A percentile compares a stretch with the other conserved stretches of the same genome.
These are phyloP conservation scores for Gobius niger DNA, from an alignment of 2,113 vertebrate genomes.

Conservation along the genomic window DNA sequence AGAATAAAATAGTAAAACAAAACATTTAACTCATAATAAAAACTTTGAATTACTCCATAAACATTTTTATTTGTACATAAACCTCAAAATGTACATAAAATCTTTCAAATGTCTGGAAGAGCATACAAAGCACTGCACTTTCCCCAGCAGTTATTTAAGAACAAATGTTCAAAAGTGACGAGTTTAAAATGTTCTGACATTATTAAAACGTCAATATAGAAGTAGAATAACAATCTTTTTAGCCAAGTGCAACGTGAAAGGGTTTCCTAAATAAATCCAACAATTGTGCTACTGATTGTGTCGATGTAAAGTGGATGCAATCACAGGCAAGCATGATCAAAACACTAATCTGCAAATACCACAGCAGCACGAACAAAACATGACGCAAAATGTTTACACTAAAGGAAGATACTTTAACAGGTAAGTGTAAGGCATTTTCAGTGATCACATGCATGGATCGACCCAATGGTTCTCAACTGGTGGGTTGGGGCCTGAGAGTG, in stretches of 20 bases:
- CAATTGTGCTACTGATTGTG: constrained; percentile 5
- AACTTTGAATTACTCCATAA: not conserved
- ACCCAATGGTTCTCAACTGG: not conserved
- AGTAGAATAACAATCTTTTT: constrained; percentile 20
- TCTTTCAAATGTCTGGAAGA: constrained; percentile 22
- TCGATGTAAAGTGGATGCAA: constrained; percentile 19
- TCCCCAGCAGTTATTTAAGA: constrained; percentile 2
- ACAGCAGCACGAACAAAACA: constrained; percentile 30
- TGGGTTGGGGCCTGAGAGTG: not conserved
- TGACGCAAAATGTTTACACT: constrained; percentile 1
- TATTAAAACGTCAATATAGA: constrained; percentile 19
- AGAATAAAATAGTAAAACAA: too few species aligned
- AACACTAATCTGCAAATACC: constrained; percentile 33
- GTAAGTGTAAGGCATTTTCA: constrained; percentile 51
- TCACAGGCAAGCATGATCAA: constrained; percentile 19
- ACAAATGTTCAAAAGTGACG: constrained; percentile 31
- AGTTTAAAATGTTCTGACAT: constrained; percentile 23
- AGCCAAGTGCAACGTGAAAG: constrained; percentile 22
- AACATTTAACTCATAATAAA: too few species aligned
- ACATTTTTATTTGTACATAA: constrained; percentile 34
- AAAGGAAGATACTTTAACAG: constrained; percentile 11
- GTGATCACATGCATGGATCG: constrained; percentile 39
- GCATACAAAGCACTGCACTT: constrained; percentile 24
- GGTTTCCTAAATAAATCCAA: constrained; percentile 21
- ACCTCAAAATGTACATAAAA: constrained; percentile 34